These are phyloP conservation scores for Drosophila repleta DNA, from an alignment of 1,140 invertebrate species.

Conservation along the genomic window DNA sequence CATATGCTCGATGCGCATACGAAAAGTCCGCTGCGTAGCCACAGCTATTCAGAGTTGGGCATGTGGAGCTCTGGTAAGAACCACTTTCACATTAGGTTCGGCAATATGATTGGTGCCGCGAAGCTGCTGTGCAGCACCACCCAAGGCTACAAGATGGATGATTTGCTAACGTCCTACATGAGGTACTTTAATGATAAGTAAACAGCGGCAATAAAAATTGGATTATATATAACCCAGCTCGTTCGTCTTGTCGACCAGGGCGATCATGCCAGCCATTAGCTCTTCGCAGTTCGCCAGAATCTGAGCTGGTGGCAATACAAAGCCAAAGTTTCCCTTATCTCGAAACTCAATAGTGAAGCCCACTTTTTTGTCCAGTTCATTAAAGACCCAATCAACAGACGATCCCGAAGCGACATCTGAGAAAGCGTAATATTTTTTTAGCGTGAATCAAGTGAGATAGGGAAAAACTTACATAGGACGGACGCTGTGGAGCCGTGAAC, in stretches of 20 bases:
- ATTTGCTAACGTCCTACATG: constrained; percentile 96
- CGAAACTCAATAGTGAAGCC: constrained; percentile 86
- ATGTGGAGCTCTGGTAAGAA: constrained; percentile 98
- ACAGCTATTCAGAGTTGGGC: constrained; percentile 93
- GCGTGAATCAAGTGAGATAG: too few relatives aligned
- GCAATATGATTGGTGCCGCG: constrained; percentile 92
- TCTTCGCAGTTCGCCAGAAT: constrained; percentile 93
- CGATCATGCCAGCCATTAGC: constrained; percentile 91
- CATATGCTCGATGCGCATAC: constrained; percentile 93
- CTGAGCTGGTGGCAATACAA: constrained; percentile 92
- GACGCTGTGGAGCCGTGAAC: constrained; percentile 84
- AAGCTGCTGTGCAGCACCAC: constrained; percentile 96
- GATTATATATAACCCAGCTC: constrained; percentile 57
- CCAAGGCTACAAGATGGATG: constrained; percentile 98
- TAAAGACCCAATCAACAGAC: constrained; percentile 89
- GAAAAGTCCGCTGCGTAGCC: constrained; percentile 89
- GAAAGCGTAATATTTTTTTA: background rate
- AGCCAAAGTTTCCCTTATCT: constrained; percentile 93
- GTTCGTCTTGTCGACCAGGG: constrained; percentile 86
- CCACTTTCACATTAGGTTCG: constrained; percentile 97
- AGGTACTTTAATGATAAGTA: constrained; percentile 58
- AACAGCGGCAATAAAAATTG: background rate
- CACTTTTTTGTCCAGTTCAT: constrained; percentile 86
- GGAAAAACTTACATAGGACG: constrained; percentile 85
- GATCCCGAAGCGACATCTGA: constrained; percentile 85